Evolutionary conservation across 1,140 invertebrate genomes (phyloP), one percentile per base, ranked within the genome.

Genomic region (Tetramorium simillimum): DNA sequence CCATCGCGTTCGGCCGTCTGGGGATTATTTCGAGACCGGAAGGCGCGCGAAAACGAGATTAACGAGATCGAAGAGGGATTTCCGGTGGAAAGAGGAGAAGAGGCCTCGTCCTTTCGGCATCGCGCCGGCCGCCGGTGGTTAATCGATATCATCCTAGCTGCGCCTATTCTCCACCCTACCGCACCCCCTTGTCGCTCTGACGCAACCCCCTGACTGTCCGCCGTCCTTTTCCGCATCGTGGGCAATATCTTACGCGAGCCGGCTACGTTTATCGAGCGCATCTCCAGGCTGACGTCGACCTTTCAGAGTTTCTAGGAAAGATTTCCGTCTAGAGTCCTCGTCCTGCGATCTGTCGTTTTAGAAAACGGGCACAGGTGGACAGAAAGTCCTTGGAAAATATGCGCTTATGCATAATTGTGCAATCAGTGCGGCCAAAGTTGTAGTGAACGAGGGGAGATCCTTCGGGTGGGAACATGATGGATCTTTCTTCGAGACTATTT

Each of bases 101-200:
- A 18, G 40, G n/a, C n/a, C 21, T 43, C 67, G 69, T 73, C 53
- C 80, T 53, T 81, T 84, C 69, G 53, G 28, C 51, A 56, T 73
- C 53, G 67, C 80, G 51, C 3, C 46, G 77, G 9, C 69, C 53
- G 43, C 24, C 43, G 53, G 53, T 62, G 51, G 85, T 40, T 70
- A 70, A 86, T 70, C 75, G 85, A 80, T 70, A 70, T 80, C 62
- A 62, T 80, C 76, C 78, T 69, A 80, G 77, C 63, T 65, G 75
- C 63, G 62, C 56, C 56, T 67, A 84, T 63, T 69, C 33, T 78
- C 67, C 49, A 18, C 60, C 37, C 51, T 72, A 21, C 63, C 62
- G 62, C 53, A 40, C 58, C 16, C 53, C 51, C 24, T 80, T 53
- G 24, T 46, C 14, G 75, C 37, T 73, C 40, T 84, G 80, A 84